These are phyloP conservation scores for Platalea minor DNA, from an alignment of 2,797 vertebrate species.

Conservation along the genomic window DNA sequence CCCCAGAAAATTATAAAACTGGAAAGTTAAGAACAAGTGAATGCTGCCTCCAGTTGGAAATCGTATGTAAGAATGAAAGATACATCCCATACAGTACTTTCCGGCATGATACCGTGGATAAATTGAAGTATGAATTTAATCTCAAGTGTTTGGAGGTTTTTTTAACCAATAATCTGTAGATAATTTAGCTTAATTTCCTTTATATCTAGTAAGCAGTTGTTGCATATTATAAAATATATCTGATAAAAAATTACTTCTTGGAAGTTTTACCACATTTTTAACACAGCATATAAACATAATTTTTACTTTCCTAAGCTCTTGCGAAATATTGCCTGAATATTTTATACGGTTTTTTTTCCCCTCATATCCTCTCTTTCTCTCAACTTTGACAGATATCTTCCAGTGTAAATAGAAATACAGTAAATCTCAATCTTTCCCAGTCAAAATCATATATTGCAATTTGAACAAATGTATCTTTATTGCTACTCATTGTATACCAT, in stretches of 20 bases:
- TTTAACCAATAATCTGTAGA: conserved; percentile 29
- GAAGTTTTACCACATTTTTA: conserved; percentile 24
- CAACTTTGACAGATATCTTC: conserved; percentile 5
- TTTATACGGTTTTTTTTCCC: background rate
- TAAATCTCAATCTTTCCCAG: conserved; percentile 37
- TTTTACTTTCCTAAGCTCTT: conserved; percentile 23
- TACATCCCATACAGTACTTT: background rate
- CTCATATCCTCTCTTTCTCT: background rate
- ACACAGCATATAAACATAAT: conserved; percentile 20
- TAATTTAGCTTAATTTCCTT: conserved; percentile 52
- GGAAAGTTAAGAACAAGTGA: background rate
- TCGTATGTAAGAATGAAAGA: conserved; percentile 16
- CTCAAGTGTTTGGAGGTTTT: background rate
- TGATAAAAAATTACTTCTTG: background rate
- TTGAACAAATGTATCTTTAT: background rate
- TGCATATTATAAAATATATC: background rate
- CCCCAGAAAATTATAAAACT: background rate
- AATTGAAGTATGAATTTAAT: conserved; percentile 26
- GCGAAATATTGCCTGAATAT: conserved; percentile 35
- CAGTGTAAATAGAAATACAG: background rate
- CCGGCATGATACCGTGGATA: background rate
- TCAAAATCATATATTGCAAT: conserved; percentile 32
- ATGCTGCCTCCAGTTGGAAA: conserved; percentile 1
- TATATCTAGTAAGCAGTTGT: conserved; percentile 8
- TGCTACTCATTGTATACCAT: background rate